Evolutionary conservation across 2,888 invertebrate genomes (phyloP).

Genomic region (Meghimatium bilineatum): DNA sequence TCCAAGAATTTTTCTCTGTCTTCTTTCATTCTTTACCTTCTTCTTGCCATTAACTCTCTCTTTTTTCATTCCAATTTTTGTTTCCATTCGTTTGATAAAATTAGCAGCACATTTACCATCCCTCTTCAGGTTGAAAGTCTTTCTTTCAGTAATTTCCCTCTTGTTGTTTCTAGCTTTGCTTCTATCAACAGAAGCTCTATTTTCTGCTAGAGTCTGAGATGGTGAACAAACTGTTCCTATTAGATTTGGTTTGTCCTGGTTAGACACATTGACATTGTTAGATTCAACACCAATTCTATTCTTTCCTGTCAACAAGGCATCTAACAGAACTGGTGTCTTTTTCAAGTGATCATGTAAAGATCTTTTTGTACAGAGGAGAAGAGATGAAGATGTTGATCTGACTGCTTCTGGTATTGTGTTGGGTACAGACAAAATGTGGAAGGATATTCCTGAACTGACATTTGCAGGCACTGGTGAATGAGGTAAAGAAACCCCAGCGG

Average conservation of each 20-base stretch:
- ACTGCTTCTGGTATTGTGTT: conserved; percentile 40
- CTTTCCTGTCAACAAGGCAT: conserved; percentile 23
- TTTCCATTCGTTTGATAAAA: conserved; percentile 21
- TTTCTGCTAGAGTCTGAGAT: conserved; percentile 42
- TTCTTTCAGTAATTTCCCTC: background rate
- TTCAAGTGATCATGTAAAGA: conserved; percentile 18
- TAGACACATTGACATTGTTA: background rate
- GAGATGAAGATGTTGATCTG: background rate
- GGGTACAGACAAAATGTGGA: conserved; percentile 53
- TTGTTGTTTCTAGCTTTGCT: background rate
- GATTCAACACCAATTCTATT: too few relatives aligned
- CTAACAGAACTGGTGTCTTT: conserved; percentile 33
- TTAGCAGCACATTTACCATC: conserved; percentile 26
- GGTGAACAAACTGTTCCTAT: background rate
- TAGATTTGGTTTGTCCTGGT: background rate
- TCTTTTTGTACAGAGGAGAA: background rate
- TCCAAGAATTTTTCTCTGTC: background rate
- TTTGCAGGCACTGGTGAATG: conserved; percentile 53
- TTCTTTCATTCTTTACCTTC: background rate
- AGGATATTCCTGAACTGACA: conserved; percentile 39
- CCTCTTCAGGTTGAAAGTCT: background rate
- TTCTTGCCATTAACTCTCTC: background rate
- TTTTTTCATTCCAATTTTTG: background rate
- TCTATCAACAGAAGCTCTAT: background rate
- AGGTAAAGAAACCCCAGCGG: conserved; percentile 53